Conservation (phyloP, 2,888 invertebrate genomes). For the Epinotia ramella region DNA sequence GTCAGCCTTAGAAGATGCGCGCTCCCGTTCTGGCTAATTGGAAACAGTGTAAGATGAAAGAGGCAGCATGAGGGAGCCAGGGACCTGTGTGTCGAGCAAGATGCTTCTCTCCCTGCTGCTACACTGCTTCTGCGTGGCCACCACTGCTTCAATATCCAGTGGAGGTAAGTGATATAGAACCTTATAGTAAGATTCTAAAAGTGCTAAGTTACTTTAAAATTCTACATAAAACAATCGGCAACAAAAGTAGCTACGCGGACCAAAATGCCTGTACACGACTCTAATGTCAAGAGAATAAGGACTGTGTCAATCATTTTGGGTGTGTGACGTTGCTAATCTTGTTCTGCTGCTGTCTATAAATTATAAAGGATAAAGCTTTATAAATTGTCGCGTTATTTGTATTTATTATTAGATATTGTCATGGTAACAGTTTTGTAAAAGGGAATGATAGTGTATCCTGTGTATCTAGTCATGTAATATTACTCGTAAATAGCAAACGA, state of each 20-base stretch:
- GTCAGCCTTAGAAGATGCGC: conserved; percentile 27
- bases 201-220: not conserved
- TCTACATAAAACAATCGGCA: too few species aligned
- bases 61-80: conserved; percentile 49
- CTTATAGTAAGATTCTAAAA: conserved; percentile 45
- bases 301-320: too few species aligned
- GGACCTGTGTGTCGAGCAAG: conserved; percentile 63
- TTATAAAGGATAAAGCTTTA: too few species aligned
- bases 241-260: too few species aligned
- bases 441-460: too few species aligned
- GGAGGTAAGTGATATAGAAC: conserved; percentile 64
- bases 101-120: conserved; percentile 74
- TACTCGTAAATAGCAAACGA: too few species aligned
- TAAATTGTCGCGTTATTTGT: too few species aligned
- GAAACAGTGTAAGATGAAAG: conserved; percentile 53
- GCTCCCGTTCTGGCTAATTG: conserved; percentile 47
- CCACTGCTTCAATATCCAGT: conserved; percentile 74
- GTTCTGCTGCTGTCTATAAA: too few species aligned
- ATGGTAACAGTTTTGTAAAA: too few species aligned
- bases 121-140: conserved; percentile 76
- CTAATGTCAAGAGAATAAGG: not conserved
- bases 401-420: too few species aligned
- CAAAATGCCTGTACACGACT: not conserved
- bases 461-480: too few species aligned
- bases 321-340: too few species aligned